Percentiles rank a stretch among this genome's conserved stretches.
phyloP scores from a whole-genome alignment of 2,113 vertebrate genomes.

The Emydocephalus ijimae region DNA sequence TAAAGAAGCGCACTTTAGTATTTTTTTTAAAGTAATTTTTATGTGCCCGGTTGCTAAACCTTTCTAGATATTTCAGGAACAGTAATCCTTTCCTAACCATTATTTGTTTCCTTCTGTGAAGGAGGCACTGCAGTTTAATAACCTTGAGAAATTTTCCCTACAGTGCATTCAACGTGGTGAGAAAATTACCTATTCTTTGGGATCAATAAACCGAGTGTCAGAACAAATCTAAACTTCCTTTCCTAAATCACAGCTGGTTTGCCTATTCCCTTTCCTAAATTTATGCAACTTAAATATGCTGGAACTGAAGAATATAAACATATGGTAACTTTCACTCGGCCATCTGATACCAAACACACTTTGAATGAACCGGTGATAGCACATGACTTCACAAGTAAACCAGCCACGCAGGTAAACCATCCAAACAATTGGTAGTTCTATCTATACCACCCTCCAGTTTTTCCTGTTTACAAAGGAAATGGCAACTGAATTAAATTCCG shows the following conservation, averaged over 20 bases:
- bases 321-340: not conserved
- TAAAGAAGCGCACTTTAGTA: conserved; percentile 43
- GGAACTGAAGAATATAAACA: not conserved
- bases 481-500: not conserved
- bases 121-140: conserved; percentile 7
- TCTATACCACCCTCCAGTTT: not conserved
- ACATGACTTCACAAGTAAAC: not conserved
- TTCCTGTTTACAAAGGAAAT: not conserved
- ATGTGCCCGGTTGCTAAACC: not conserved
- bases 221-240: not conserved
- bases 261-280: not conserved
- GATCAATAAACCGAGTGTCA: conserved; percentile 7
- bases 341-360: not conserved
- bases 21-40: conserved; percentile 15
- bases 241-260: not conserved
- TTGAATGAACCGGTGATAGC: not conserved
- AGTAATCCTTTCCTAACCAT: not conserved
- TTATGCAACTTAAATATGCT: not conserved
- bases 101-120: not conserved
- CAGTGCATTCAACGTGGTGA: not conserved
- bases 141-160: not conserved
- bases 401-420: not conserved
- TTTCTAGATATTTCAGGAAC: accelerated
- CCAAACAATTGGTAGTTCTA: not conserved
- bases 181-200: not conserved